Base-by-base conservation (phyloP, 2,888 invertebrate species). In the Drosophila tanythrix region DNA sequence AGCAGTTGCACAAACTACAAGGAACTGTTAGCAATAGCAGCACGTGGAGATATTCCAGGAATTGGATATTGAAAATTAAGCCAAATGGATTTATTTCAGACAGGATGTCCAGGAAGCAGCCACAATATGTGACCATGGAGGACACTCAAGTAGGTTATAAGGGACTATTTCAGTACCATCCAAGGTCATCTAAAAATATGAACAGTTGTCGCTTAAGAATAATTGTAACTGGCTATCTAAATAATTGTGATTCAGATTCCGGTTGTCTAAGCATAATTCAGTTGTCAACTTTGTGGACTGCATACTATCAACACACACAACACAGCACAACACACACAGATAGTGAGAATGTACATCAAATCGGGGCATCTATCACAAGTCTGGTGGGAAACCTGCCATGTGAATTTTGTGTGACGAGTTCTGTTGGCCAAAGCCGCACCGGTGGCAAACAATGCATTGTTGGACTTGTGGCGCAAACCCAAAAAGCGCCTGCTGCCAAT, bases 261-360 rank as follows among this genome's bases (percentile, higher is more conserved):
- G 53, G 64, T 43, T 62, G 35, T 43, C 61, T 48, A 64, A 56
- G 38, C 50, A 38, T 53, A 62, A 36, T 51, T 13, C 27, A 38
- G 78, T 59, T 76, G 77, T 76, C 65, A 59, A 51, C 62, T 46
- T 40, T 77, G 67, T 59, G 64, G 70, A 58, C 72, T 62, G 55
- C 25, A 18, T 15, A 46, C 25, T 46, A 15, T 25, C 25, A 25
- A 15, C 25, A 8, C 25, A 59, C 55, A 57, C 55, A 31, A 62
- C 48, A 33, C 33, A 58, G 27, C 56, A 21, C 38, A 43, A 5
- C 27, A n/a, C n/a, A 59, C 63, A 72, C 46, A n/a, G 56, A 43
- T 53, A 46, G 57, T 29, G 27, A 18, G 56, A 15, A n/a, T 35
- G 40, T 29, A 40, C 33, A 56, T 53, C 27, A 70, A 52, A 38